Percentiles rank a stretch among this genome's conserved stretches.
phyloP scores from a whole-genome alignment of 2,797 vertebrate genomes.

The Amblyraja radiata region DNA sequence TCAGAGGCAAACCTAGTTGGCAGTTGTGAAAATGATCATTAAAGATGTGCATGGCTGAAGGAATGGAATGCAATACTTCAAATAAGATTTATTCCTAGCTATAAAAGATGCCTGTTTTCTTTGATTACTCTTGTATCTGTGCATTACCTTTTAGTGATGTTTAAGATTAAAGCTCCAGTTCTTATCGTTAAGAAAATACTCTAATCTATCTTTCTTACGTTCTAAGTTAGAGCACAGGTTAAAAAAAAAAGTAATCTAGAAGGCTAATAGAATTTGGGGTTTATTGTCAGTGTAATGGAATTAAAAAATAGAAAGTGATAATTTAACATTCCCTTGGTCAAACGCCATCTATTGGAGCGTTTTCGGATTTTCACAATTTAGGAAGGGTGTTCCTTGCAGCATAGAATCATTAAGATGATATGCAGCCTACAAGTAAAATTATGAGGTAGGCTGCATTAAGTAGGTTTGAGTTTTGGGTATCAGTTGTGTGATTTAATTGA shows the following conservation, averaged over 20 bases:
- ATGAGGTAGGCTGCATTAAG: too few species aligned
- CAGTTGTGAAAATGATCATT: neutral
- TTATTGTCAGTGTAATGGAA: neutral
- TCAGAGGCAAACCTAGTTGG: neutral
- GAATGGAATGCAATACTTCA: neutral
- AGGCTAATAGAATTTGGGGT: neutral
- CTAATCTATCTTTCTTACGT: neutral
- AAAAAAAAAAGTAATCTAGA: neutral
- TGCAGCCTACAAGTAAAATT: too few species aligned
- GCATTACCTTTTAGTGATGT: neutral
- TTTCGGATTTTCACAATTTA: too few species aligned
- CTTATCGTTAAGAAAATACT: neutral
- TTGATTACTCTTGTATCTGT: neutral
- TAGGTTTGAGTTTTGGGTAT: too few species aligned
- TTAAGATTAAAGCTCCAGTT: neutral
- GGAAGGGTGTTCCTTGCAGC: too few species aligned
- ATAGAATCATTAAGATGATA: too few species aligned
- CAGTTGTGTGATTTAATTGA: neutral
- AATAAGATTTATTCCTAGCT: neutral
- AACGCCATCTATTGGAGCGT: too few species aligned
- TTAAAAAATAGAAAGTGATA: neutral
- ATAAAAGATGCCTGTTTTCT: neutral
- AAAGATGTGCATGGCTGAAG: neutral
- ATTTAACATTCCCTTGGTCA: neutral
- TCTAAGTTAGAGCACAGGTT: neutral